Conservation (phyloP, 2,797 vertebrate species). For the Lepus townsendii region DNA sequence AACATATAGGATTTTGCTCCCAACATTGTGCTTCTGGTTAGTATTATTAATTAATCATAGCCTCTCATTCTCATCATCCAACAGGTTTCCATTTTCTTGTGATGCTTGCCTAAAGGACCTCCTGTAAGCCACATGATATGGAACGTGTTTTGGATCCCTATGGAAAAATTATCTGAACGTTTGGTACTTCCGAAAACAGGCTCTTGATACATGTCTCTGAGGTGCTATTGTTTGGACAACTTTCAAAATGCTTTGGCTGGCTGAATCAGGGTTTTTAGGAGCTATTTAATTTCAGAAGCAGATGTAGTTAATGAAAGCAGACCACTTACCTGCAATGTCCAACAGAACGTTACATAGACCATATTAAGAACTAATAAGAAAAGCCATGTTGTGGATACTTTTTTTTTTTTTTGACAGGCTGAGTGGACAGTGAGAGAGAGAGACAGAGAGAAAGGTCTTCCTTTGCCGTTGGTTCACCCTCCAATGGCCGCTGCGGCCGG, state of each 20-base stretch:
- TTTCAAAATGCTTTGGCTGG: neutral
- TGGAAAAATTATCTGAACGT: neutral
- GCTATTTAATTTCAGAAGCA: neutral
- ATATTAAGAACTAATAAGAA: neutral
- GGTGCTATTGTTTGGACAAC: neutral
- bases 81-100: neutral
- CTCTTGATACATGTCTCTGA: neutral
- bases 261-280: neutral
- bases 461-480: no score
- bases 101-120: neutral
- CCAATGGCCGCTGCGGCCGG: no score
- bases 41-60: neutral
- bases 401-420: no score
- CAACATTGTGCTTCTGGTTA: neutral
- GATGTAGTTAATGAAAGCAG: neutral
- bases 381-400: neutral
- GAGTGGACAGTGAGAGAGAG: no score
- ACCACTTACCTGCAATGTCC: neutral
- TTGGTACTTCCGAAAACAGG: neutral
- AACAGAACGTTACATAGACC: neutral
- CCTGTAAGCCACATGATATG: neutral
- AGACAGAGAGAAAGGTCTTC: no score
- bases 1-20: neutral
- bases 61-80: neutral
- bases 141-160: neutral